Evolutionary conservation across 2,888 invertebrate species (phyloP).

Genomic region (Drosophila monieri): DNA sequence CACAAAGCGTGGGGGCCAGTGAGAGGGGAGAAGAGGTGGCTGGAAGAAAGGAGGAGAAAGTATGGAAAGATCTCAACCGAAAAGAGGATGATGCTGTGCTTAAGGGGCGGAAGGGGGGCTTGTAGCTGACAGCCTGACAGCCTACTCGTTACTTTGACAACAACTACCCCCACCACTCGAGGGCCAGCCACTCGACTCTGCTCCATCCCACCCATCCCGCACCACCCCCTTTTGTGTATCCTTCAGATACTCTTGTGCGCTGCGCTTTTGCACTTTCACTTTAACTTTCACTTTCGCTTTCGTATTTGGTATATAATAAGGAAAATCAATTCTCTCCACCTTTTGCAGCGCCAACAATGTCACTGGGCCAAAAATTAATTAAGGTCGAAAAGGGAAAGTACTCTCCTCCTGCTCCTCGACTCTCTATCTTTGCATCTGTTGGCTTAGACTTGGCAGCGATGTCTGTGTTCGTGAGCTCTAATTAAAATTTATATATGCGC

Average conservation of each 20-base stretch:
- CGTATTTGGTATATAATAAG: constrained; percentile 21
- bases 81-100: constrained; percentile 7
- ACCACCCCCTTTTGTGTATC: constrained; percentile 56
- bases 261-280: constrained; percentile 72
- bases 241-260: constrained; percentile 68
- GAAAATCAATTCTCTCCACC: constrained; percentile 66
- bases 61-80: constrained; percentile 3
- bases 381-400: constrained; percentile 62
- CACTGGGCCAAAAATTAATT: constrained; percentile 77
- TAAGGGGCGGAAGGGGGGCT: no score
- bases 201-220: constrained; percentile 2
- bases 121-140: constrained; percentile 71
- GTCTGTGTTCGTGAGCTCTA: constrained; percentile 48
- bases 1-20: constrained; percentile 7
- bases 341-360: constrained; percentile 47
- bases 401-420: constrained; percentile 22
- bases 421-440: constrained; percentile 3
- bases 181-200: constrained; percentile 2
- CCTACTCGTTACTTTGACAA: constrained; percentile 78
- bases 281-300: constrained; percentile 35
- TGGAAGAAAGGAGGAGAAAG: not conserved
- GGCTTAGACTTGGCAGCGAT: constrained; percentile 9
- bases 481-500: constrained; percentile 77
- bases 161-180: constrained; percentile 40
- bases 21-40: not conserved